These are phyloP conservation scores for Rhynchonycteris naso DNA, from an alignment of 2,797 vertebrate genomes.

Conservation along the genomic window DNA sequence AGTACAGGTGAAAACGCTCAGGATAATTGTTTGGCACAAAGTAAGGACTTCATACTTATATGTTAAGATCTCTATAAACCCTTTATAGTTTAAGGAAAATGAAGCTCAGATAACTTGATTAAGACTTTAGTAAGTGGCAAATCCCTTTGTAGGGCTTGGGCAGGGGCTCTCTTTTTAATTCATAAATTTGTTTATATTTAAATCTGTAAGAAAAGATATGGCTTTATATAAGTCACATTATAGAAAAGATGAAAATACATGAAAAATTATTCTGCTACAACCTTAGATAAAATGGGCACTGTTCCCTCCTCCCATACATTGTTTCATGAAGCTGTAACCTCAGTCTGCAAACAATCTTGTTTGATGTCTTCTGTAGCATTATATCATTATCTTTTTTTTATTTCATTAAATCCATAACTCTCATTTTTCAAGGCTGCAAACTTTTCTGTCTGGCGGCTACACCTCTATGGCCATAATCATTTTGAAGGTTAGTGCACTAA, in stretches of 20 bases:
- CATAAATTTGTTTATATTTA: background rate
- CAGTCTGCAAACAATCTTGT: background rate
- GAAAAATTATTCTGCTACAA: background rate
- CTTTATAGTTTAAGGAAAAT: constrained; percentile 24
- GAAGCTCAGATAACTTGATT: constrained; percentile 2
- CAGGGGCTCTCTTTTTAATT: background rate
- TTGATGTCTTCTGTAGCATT: background rate
- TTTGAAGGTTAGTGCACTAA: background rate
- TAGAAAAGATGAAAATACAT: constrained; percentile 9
- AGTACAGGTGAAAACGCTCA: constrained; percentile 27
- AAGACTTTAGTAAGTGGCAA: background rate
- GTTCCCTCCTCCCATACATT: background rate
- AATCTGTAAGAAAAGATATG: background rate
- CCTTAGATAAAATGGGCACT: background rate
- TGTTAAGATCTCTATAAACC: background rate
- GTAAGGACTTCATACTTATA: background rate
- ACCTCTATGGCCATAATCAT: background rate
- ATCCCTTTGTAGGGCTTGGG: background rate
- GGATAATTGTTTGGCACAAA: constrained; percentile 7
- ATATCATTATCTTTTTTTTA: background rate
- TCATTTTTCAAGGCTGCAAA: background rate
- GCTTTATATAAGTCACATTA: background rate
- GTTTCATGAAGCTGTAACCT: background rate
- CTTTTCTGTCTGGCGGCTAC: background rate
- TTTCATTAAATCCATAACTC: background rate